phyloP scores from a whole-genome alignment of 2,888 invertebrate genomes.

The Cataglyphis rosenhaueri region DNA sequence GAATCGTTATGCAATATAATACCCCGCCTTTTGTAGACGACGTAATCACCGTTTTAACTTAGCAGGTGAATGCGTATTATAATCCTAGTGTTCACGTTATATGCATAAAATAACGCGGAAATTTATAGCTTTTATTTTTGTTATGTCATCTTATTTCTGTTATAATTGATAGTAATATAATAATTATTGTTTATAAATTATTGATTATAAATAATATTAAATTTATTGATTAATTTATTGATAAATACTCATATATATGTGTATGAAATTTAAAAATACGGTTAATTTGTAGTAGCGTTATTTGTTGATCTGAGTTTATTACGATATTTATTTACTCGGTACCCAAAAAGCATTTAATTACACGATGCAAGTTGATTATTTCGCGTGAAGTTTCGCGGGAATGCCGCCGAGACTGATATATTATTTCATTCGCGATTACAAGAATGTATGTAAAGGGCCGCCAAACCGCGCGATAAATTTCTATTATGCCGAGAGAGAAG shows the following conservation, averaged over 20 bases:
- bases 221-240: background rate
- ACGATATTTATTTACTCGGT: background rate
- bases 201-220: background rate
- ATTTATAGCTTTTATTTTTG: background rate
- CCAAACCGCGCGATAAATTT: conserved; percentile 59
- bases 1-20: conserved; percentile 28
- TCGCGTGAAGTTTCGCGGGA: conserved; percentile 13
- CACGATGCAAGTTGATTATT: conserved; percentile 21
- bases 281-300: background rate
- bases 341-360: background rate
- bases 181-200: background rate
- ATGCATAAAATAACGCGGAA: background rate
- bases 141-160: no score
- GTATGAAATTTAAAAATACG: background rate
- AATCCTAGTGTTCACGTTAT: background rate
- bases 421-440: conserved; percentile 40
- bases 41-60: conserved; percentile 23
- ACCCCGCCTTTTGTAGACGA: conserved; percentile 15
- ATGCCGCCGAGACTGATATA: conserved; percentile 6
- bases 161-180: background rate
- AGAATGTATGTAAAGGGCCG: conserved; percentile 49
- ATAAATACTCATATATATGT: background rate
- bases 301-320: background rate
- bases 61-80: conserved; percentile 4
- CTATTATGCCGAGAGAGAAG: conserved; percentile 34